Conservation (phyloP, 1,140 invertebrate species). For the Wasmannia auropunctata region DNA sequence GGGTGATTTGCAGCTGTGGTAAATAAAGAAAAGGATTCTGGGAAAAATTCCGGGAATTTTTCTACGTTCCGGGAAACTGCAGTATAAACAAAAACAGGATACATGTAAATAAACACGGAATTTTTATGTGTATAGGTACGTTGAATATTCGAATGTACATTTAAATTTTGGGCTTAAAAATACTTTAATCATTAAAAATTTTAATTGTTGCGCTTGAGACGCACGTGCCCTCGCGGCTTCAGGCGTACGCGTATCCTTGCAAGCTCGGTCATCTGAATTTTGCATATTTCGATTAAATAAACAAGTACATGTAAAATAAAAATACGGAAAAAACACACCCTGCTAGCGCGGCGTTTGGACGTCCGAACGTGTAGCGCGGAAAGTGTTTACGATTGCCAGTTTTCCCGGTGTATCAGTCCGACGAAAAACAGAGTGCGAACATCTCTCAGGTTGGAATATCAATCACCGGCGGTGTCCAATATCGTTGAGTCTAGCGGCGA, state of each 20-base stretch:
- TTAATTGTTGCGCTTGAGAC: background rate
- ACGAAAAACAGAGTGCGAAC: conserved; percentile 8
- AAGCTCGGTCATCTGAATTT: background rate
- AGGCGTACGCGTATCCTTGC: background rate
- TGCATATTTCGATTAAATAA: conserved; percentile 17
- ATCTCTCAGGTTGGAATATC: conserved; percentile 28
- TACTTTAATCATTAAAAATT: background rate
- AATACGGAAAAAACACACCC: background rate
- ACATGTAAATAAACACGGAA: background rate
- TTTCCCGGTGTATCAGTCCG: conserved; percentile 25
- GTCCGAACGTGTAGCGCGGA: background rate
- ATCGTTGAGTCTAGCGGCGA: background rate
- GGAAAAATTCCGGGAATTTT: background rate
- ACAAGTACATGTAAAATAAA: conserved; percentile 22
- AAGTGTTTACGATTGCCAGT: conserved; percentile 39
- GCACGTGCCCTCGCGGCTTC: background rate
- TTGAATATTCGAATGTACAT: background rate
- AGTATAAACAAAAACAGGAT: background rate
- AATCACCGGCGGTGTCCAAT: conserved; percentile 37
- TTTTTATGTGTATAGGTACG: background rate
- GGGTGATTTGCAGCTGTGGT: no score
- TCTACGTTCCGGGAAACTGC: background rate
- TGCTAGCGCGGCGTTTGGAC: background rate
- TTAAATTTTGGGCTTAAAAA: background rate
- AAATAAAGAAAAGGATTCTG: background rate